phyloP scores from a whole-genome alignment of 1,140 invertebrate genomes.

The Lethrus apterus region DNA sequence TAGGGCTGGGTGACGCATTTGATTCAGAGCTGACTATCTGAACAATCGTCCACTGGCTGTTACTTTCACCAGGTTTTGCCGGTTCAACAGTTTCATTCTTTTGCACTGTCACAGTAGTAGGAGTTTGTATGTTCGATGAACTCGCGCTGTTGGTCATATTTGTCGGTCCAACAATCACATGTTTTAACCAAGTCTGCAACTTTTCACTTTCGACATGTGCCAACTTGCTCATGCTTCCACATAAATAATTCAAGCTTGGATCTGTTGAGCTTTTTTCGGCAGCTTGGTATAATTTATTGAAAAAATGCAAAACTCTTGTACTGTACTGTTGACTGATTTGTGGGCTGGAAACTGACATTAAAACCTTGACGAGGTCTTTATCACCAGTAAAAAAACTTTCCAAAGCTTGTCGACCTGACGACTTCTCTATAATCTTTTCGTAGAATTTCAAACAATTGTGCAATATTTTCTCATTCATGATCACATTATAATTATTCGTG shows the following conservation, averaged over 20 bases:
- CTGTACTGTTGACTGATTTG: conserved; percentile 64
- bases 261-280: conserved; percentile 50
- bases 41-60: conserved; percentile 22
- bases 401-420: conserved; percentile 70
- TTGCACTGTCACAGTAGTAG: conserved; percentile 31
- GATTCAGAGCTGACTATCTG: conserved; percentile 26
- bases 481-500: conserved; percentile 40
- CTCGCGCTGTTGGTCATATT: conserved; percentile 40
- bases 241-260: conserved; percentile 60
- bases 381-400: conserved; percentile 68
- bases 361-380: conserved; percentile 57
- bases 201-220: conserved; percentile 56
- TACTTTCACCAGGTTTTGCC: conserved; percentile 13
- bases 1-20: conserved; percentile 30
- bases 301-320: conserved; percentile 70
- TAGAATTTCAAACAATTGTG: conserved; percentile 71
- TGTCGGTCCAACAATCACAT: conserved; percentile 55
- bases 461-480: conserved; percentile 59
- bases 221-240: conserved; percentile 58
- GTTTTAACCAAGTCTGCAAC: conserved; percentile 62
- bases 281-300: conserved; percentile 70
- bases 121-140: conserved; percentile 42
- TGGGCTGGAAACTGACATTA: conserved; percentile 64
- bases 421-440: conserved; percentile 74
- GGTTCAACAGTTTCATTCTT: conserved; percentile 3